These are phyloP conservation scores for Araneus ventricosus DNA, from an alignment of 1,140 invertebrate species.

Conservation along the genomic window DNA sequence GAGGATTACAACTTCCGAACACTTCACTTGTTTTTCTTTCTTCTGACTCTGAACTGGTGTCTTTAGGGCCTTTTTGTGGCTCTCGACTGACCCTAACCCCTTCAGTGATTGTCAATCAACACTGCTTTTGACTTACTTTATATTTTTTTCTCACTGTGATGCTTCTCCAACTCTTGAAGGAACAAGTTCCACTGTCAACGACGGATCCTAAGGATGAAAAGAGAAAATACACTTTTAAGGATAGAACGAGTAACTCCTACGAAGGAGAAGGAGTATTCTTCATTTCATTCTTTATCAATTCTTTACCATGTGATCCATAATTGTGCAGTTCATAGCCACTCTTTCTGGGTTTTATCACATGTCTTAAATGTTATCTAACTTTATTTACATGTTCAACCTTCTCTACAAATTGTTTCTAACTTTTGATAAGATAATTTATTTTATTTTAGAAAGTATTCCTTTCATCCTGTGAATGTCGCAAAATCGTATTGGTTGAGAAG, in stretches of 20 bases:
- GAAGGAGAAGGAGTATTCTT: conserved; percentile 21
- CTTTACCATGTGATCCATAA: neutral
- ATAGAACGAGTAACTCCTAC: conserved; percentile 1
- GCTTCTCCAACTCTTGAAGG: conserved; percentile 36
- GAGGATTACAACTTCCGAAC: conserved; percentile 18
- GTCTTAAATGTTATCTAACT: too few species aligned
- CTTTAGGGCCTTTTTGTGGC: neutral
- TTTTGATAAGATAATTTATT: too few species aligned
- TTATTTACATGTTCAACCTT: too few species aligned
- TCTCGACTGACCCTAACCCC: neutral
- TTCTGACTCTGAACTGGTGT: neutral
- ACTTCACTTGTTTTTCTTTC: neutral
- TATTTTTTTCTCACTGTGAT: neutral
- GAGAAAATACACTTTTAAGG: conserved; percentile 52
- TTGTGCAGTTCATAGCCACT: too few species aligned
- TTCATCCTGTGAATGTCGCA: too few species aligned
- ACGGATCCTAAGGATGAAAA: conserved; percentile 41
- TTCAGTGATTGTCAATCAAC: neutral
- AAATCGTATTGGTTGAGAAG: too few species aligned
- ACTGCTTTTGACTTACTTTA: too few species aligned
- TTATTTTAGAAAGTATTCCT: too few species aligned
- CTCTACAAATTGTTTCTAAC: too few species aligned
- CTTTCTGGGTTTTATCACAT: too few species aligned
- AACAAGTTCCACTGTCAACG: conserved; percentile 45
- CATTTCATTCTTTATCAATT: too few species aligned